phyloP scores from a whole-genome alignment of 1,140 invertebrate species.

The Littorina saxatilis region DNA sequence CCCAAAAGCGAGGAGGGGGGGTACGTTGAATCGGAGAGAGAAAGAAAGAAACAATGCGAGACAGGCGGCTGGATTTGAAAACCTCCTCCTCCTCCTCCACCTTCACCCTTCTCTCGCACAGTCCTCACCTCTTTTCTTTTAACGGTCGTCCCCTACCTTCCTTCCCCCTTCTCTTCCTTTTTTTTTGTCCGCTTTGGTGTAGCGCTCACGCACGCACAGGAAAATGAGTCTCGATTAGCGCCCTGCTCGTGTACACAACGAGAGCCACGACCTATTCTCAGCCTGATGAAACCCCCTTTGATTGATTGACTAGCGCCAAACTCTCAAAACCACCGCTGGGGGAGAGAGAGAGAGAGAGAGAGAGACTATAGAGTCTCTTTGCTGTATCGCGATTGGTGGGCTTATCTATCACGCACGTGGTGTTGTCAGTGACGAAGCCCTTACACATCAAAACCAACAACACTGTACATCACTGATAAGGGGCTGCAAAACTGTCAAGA shows the following conservation, averaged over 20 bases:
- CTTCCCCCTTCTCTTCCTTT: not conserved
- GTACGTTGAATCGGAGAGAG: too few relatives aligned
- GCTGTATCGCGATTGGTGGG: constrained; percentile 13
- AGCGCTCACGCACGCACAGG: constrained; percentile 26
- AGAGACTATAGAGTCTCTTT: not conserved
- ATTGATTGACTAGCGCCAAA: constrained; percentile 36
- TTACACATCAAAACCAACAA: too few relatives aligned
- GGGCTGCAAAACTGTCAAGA: too few relatives aligned
- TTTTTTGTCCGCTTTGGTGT: constrained; percentile 12
- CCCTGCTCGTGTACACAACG: not conserved
- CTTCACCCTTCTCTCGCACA: not conserved
- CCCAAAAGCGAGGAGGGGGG: constrained; percentile 2
- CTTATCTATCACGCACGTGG: constrained; percentile 27
- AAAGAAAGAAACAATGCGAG: constrained; percentile 13
- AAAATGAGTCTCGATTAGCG: constrained; percentile 6
- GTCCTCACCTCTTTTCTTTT: not conserved
- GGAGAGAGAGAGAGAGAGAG: not conserved
- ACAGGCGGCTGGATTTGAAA: constrained; percentile 13
- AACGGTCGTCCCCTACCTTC: not conserved
- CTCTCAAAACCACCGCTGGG: not conserved
- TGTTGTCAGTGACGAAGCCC: not conserved
- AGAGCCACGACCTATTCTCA: constrained; percentile 1
- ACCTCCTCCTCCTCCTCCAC: constrained; percentile 17
- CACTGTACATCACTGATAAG: too few relatives aligned
- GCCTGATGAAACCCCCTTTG: constrained; percentile 27